A percentile compares a stretch with the other conserved stretches of the same genome.
These are phyloP conservation scores for Bilobella aurantiaca DNA, from an alignment of 1,140 invertebrate genomes.

Conservation along the genomic window DNA sequence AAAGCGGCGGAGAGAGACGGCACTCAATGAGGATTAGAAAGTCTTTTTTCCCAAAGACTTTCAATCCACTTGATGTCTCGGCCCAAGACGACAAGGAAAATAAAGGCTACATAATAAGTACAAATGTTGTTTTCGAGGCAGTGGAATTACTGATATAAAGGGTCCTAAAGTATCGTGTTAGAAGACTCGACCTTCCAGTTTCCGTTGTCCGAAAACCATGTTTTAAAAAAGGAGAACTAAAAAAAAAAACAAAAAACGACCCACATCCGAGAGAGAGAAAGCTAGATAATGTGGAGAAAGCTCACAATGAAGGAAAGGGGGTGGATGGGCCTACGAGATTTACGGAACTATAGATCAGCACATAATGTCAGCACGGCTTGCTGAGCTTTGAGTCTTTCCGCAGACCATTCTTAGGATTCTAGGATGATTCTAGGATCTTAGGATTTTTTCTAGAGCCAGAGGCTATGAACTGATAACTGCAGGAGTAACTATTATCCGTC, in stretches of 20 bases:
- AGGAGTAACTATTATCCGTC: conserved; percentile 32
- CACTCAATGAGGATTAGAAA: conserved; percentile 20
- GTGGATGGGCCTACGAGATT: conserved; percentile 29
- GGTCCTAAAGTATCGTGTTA: too few relatives aligned
- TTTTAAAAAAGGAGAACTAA: not conserved
- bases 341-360: conserved; percentile 36
- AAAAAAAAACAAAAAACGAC: not conserved
- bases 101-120: conserved; percentile 5
- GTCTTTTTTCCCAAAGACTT: conserved; percentile 5
- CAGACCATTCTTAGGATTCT: not conserved
- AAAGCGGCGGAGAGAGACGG: not conserved
- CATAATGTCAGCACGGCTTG: conserved; percentile 36
- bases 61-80: conserved; percentile 22
- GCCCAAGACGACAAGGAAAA: conserved; percentile 2
- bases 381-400: conserved; percentile 30
- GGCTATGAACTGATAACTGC: conserved; percentile 31
- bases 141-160: too few relatives aligned
- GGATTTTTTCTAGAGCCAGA: not conserved
- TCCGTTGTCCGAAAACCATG: too few relatives aligned
- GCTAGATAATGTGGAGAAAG: conserved; percentile 7
- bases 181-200: too few relatives aligned
- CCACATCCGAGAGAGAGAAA: conserved; percentile 7
- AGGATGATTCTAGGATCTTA: not conserved
- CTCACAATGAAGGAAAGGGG: conserved; percentile 24
- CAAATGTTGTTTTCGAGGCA: conserved; percentile 1